phyloP scores from a whole-genome alignment of 2,113 vertebrate genomes.

The Camelus bactrianus region DNA sequence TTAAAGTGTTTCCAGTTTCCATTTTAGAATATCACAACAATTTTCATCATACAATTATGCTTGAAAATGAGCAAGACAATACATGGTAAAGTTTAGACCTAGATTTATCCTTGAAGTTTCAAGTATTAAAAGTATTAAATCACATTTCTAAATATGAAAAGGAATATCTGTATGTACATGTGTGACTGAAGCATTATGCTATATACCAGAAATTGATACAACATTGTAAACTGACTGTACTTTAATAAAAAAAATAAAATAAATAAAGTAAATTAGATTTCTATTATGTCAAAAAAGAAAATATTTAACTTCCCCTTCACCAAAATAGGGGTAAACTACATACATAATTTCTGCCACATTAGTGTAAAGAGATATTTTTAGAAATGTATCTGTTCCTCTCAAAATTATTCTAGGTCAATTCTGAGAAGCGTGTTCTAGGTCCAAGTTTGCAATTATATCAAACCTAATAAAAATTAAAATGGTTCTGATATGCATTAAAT shows the following conservation, averaged over 20 bases:
- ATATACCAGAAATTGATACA: too few relatives aligned
- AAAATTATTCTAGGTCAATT: conserved; percentile 39
- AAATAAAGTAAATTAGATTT: neutral
- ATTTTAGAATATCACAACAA: conserved; percentile 69
- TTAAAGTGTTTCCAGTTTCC: conserved; percentile 55
- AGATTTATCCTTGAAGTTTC: conserved; percentile 59
- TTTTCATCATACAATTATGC: conserved; percentile 51
- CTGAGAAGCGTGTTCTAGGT: neutral
- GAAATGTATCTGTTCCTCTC: conserved; percentile 2
- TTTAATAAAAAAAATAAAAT: too few relatives aligned
- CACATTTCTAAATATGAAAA: neutral
- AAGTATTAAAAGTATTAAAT: conserved; percentile 61
- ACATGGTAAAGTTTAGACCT: conserved; percentile 9
- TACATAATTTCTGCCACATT: conserved; percentile 11
- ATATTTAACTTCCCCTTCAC: conserved; percentile 26
- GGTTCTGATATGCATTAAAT: neutral
- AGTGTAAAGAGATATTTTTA: conserved; percentile 10
- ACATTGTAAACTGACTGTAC: too few relatives aligned
- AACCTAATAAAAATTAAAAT: conserved; percentile 59
- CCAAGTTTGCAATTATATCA: conserved; percentile 4
- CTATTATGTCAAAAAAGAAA: conserved; percentile 10
- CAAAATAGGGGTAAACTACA: conserved; percentile 12
- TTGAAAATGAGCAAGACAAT: conserved; percentile 55
- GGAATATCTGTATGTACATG: too few relatives aligned
- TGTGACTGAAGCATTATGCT: too few relatives aligned